Percentiles rank a stretch among this genome's conserved stretches.
Evolutionary conservation across 2,113 vertebrate genomes (phyloP).

Genomic region (Pungitius pungitius): DNA sequence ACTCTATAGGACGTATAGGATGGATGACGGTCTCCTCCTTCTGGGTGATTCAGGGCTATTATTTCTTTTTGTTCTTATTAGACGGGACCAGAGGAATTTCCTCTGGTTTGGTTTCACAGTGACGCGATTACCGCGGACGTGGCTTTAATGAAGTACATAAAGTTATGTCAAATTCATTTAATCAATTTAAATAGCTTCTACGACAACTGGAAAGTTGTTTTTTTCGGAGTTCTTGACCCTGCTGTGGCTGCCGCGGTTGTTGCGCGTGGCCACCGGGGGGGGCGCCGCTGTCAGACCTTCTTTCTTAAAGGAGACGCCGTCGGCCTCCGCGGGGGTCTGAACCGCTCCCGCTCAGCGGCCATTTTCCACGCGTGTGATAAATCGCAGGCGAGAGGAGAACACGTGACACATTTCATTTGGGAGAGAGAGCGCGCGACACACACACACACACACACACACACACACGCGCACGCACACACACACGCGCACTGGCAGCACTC

Average conservation of each 20-base stretch:
- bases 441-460: constrained; percentile 26
- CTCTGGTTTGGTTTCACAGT: too few relatives aligned
- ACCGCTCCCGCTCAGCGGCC: constrained; percentile 1
- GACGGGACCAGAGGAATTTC: background rate
- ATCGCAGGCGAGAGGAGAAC: constrained; percentile 44
- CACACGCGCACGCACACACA: constrained; percentile 17
- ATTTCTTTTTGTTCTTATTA: background rate
- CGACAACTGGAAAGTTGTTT: background rate
- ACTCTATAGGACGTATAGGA: background rate
- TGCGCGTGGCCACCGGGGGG: background rate
- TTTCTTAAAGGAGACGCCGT: background rate
- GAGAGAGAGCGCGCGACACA: too few relatives aligned
- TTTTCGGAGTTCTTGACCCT: background rate
- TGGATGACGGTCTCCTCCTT: too few relatives aligned
- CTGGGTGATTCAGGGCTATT: background rate
- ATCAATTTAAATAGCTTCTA: background rate
- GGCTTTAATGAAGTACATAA: too few relatives aligned
- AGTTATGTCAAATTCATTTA: too few relatives aligned
- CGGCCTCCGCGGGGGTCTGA: too few relatives aligned
- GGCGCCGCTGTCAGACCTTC: background rate
- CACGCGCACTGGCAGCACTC: constrained; percentile 31
- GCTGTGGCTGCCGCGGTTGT: too few relatives aligned
- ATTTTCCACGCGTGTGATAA: constrained; percentile 42
- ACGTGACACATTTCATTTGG: constrained; percentile 33
- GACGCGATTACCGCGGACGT: too few relatives aligned